A percentile compares a stretch with the other conserved stretches of the same genome.
phyloP scores from a whole-genome alignment of 2,888 invertebrate genomes.

The Drosophila picticornis region DNA sequence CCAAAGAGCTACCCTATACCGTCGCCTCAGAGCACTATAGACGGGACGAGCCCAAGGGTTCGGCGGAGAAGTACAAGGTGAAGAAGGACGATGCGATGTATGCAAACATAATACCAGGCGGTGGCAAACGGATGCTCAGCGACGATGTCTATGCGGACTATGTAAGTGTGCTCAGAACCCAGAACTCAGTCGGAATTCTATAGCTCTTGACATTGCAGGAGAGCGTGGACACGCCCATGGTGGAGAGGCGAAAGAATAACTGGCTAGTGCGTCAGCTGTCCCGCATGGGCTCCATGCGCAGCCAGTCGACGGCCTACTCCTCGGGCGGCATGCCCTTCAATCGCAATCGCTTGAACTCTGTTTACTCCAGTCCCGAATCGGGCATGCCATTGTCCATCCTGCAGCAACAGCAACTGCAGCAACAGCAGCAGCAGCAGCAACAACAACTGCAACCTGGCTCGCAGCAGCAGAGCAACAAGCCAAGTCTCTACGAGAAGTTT shows the following conservation, averaged over 20 bases:
- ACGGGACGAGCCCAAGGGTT: slow-evolving; percentile 93
- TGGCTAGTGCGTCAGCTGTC: slow-evolving; percentile 95
- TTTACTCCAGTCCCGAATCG: slow-evolving; percentile 89
- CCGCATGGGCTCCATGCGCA: slow-evolving; percentile 93
- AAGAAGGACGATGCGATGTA: slow-evolving; percentile 94
- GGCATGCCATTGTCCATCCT: slow-evolving; percentile 85
- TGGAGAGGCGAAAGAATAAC: slow-evolving; percentile 92
- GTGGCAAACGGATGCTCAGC: slow-evolving; percentile 87
- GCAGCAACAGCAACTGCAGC: slow-evolving; percentile 82
- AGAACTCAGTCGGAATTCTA: not conserved
- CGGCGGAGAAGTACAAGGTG: slow-evolving; percentile 93
- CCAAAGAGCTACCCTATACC: slow-evolving; percentile 95
- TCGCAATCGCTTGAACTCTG: slow-evolving; percentile 92
- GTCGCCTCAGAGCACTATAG: slow-evolving; percentile 95
- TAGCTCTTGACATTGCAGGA: slow-evolving; percentile 87
- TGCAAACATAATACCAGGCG: slow-evolving; percentile 90
- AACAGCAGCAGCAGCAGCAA: slow-evolving; percentile 63
- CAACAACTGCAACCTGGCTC: slow-evolving; percentile 66
- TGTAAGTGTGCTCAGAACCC: slow-evolving; percentile 87
- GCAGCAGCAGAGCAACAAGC: slow-evolving; percentile 86
- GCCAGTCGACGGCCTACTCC: slow-evolving; percentile 94
- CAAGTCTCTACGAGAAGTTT: slow-evolving; percentile 93
- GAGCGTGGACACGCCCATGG: slow-evolving; percentile 95
- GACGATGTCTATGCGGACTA: slow-evolving; percentile 96
- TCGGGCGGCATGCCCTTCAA: slow-evolving; percentile 90